A percentile compares a stretch with the other conserved stretches of the same genome.
Evolutionary conservation across 30 jellyfish, hydroid and myxozoan species (phyloP).

Genomic region (Clytia hemisphaerica): DNA sequence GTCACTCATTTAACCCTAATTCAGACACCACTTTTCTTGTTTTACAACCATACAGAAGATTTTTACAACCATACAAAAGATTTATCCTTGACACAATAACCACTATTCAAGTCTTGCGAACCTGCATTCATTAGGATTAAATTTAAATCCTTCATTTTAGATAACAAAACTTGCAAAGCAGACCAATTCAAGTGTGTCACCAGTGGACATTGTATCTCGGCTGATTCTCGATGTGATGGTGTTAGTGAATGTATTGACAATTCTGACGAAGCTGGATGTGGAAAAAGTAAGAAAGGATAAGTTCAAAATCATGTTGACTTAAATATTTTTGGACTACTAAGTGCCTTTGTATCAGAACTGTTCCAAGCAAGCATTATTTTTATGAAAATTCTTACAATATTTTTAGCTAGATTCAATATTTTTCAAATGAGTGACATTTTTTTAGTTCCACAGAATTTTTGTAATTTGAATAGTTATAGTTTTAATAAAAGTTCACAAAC

Average conservation of each 20-base stretch:
- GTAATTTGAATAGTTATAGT: too few species aligned
- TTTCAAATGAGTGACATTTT: background rate
- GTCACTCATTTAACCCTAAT: too few species aligned
- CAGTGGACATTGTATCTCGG: conserved; percentile 77
- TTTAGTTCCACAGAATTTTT: background rate
- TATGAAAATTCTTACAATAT: background rate
- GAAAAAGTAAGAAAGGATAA: too few species aligned
- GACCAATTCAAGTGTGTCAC: conserved; percentile 57
- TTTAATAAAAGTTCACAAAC: too few species aligned
- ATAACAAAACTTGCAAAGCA: conserved; percentile 31
- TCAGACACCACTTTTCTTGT: too few species aligned
- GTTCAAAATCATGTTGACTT: too few species aligned
- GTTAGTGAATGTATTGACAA: conserved; percentile 73
- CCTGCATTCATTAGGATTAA: background rate
- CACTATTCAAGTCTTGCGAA: background rate
- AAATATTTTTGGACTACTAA: too few species aligned
- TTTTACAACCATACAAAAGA: too few species aligned
- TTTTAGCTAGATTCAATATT: too few species aligned
- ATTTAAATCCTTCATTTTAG: conserved; percentile 23
- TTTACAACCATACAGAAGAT: too few species aligned
- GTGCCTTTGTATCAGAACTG: background rate
- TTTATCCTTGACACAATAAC: too few species aligned
- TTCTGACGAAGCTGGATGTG: conserved; percentile 74
- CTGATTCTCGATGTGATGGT: conserved; percentile 64
- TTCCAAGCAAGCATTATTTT: background rate